A percentile compares a stretch with the other conserved stretches of the same genome.
Evolutionary conservation across 2,888 invertebrate species (phyloP).

Genomic region (Stenodera caucasica): DNA sequence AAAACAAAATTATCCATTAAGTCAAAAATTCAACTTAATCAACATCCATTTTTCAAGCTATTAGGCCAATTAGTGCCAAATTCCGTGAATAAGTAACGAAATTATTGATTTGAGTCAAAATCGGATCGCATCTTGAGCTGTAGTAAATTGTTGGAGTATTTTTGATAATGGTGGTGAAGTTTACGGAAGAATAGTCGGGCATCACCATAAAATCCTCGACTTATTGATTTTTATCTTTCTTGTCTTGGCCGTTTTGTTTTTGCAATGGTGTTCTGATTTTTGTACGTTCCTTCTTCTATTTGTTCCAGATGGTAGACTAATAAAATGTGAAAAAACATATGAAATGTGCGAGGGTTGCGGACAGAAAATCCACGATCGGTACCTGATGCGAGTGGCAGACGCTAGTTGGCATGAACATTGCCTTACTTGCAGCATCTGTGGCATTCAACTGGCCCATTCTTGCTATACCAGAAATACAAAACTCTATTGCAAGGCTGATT

Average conservation of each 20-base stretch:
- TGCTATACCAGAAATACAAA: slow-evolving; percentile 94
- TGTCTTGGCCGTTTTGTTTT: background rate
- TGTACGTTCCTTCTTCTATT: slow-evolving; percentile 19
- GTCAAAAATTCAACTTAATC: no score
- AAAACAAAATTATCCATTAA: no score
- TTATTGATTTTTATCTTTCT: slow-evolving; percentile 5
- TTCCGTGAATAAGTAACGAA: no score
- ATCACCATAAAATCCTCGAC: background rate
- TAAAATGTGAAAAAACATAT: slow-evolving; percentile 78
- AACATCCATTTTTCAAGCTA: no score
- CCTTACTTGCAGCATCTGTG: slow-evolving; percentile 93
- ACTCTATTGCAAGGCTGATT: slow-evolving; percentile 96
- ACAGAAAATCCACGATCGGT: slow-evolving; percentile 92
- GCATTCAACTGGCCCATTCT: slow-evolving; percentile 84
- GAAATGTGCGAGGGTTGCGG: slow-evolving; percentile 95
- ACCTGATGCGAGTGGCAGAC: slow-evolving; percentile 92
- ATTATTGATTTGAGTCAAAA: no score
- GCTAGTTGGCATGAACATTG: slow-evolving; percentile 97
- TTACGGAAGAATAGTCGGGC: no score
- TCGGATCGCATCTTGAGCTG: no score
- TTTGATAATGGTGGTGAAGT: no score
- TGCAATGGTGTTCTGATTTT: background rate
- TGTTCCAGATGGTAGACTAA: slow-evolving; percentile 55
- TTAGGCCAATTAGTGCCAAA: no score
- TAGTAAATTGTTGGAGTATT: no score